These are phyloP conservation scores for Pycnomerus fuliginosus DNA, from an alignment of 2,888 invertebrate species.

Conservation along the genomic window DNA sequence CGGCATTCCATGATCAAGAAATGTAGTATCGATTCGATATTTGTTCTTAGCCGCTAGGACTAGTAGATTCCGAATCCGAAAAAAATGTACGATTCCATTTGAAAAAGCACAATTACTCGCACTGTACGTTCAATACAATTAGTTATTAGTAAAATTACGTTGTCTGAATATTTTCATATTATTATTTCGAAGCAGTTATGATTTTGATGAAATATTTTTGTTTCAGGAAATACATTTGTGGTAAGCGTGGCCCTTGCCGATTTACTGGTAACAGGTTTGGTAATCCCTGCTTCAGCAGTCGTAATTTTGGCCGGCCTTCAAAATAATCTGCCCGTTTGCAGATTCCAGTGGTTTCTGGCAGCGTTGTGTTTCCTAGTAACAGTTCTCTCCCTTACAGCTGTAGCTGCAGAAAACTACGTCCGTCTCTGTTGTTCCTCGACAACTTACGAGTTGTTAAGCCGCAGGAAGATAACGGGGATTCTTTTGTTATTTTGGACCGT, in stretches of 20 bases:
- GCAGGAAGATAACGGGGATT: conserved; percentile 56
- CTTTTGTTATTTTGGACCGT: conserved; percentile 60
- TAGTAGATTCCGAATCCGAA: too few relatives aligned
- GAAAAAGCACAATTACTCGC: too few relatives aligned
- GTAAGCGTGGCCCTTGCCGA: conserved; percentile 73
- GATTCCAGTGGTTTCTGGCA: conserved; percentile 66
- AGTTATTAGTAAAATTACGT: too few relatives aligned
- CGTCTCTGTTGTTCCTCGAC: conserved; percentile 60
- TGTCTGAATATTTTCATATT: too few relatives aligned
- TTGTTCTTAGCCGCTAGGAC: too few relatives aligned
- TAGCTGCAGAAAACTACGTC: conserved; percentile 67
- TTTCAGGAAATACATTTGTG: conserved; percentile 66
- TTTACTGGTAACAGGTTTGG: conserved; percentile 65
- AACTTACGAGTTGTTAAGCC: conserved; percentile 56
- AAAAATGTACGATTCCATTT: too few relatives aligned
- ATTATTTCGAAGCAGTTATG: too few relatives aligned
- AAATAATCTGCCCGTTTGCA: conserved; percentile 62
- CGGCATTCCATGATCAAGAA: too few relatives aligned
- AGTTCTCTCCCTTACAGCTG: conserved; percentile 62
- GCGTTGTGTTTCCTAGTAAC: conserved; percentile 67
- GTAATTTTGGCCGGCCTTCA: conserved; percentile 66
- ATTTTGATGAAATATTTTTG: too few relatives aligned
- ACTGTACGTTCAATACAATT: too few relatives aligned
- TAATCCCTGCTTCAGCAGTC: conserved; percentile 69
- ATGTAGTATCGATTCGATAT: too few relatives aligned